These are phyloP conservation scores for Sarcophaga carnaria DNA, from an alignment of 2,888 invertebrate genomes.

Conservation along the genomic window DNA sequence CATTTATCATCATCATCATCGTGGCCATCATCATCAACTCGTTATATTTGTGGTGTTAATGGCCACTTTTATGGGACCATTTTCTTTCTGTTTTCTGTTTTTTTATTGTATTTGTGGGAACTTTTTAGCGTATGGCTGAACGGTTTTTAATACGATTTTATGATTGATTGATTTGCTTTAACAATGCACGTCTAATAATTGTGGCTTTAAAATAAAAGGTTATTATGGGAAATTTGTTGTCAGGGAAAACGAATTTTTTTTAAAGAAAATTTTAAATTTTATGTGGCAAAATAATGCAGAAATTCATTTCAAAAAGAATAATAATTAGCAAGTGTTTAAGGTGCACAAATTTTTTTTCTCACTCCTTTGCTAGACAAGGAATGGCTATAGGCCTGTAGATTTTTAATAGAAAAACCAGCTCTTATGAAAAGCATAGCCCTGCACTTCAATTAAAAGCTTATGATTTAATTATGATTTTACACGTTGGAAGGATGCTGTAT, in stretches of 20 bases:
- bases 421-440: no score
- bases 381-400: no score
- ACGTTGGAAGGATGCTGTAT: no score
- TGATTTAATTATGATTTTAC: no score
- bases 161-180: constrained; percentile 14
- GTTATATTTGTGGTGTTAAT: background rate
- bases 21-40: background rate
- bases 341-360: no score
- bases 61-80: background rate
- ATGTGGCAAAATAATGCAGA: no score
- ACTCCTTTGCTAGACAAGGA: no score
- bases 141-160: constrained; percentile 5
- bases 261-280: constrained; percentile 4
- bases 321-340: no score
- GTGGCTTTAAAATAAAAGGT: background rate
- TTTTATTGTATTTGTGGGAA: background rate
- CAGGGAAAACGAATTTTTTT: background rate
- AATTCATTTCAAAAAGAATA: no score
- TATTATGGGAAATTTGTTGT: background rate
- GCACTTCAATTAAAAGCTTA: no score
- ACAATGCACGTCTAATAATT: background rate
- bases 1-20: background rate
- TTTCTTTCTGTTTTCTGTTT: background rate
- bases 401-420: no score
- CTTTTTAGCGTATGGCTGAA: no score